Base-by-base conservation (phyloP, 2,888 invertebrate genomes). In the Drosophila leonis region DNA sequence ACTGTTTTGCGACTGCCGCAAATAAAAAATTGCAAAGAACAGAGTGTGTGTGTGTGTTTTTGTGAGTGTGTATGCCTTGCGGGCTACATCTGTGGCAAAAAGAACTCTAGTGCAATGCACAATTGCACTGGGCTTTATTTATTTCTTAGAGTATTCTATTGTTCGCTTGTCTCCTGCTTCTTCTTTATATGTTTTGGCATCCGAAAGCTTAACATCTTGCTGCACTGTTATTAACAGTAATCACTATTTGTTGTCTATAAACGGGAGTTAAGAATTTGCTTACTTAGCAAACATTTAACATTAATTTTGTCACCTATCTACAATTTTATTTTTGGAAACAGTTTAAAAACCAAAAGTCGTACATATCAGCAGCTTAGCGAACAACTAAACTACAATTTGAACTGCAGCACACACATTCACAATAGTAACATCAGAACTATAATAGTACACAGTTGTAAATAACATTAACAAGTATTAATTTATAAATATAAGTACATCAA, bases 121-220 rank as follows among this genome's bases (percentile, higher is more conserved):
- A 61, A 29, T 42, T 37, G 9, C 46, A 48, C 42, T 51, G 37
- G 12, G 37, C 37, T 24, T 51, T 67, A 67, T 66, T 66, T 66
- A 56, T 62, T 72, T 41, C 35, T 72, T 51, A n/a, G 37, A 37
- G 39, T 66, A 18, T 54, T 62, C 62, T 51, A 65, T 46, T 69
- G 55, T 31, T 42, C 73, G 41, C 44, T 35, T 46, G 42, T 54
- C 52, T 65, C 52, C 66, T 41, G 57, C 68, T 67, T 67, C 48
- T 39, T 65, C 48, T 66, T 56, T 56, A 56, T 66, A 55, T 66
- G 66, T 66, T 66, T 67, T 67, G 48, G 49, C 41, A 68, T 51
- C 41, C 57, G 37, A 68, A 24, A 20, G 35, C 12, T 68, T 68
- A 67, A 67, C 67, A 67, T 67, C 24, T 51, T 37, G 49, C 24